Conservation (phyloP, 2,888 invertebrate species). For the Drosophila conformis region DNA sequence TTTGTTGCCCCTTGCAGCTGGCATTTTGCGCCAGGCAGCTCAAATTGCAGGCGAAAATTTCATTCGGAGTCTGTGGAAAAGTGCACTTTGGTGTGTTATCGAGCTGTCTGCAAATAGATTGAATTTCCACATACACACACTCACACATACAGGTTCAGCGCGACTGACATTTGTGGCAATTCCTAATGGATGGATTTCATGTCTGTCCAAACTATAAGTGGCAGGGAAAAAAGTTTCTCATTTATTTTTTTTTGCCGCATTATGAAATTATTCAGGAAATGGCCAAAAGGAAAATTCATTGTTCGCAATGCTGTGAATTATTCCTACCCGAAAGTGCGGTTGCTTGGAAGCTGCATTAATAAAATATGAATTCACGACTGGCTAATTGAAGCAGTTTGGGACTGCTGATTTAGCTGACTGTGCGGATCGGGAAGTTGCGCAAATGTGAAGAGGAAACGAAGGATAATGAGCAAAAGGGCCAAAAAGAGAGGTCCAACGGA, state of each 20-base stretch:
- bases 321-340: conserved; percentile 1
- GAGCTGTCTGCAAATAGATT: conserved; percentile 49
- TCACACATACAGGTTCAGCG: not conserved
- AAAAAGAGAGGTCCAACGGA: conserved; percentile 8
- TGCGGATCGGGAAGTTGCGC: conserved; percentile 21
- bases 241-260: not conserved
- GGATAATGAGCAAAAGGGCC: conserved; percentile 33
- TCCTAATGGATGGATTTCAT: not conserved
- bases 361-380: conserved; percentile 35
- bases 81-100: conserved; percentile 50
- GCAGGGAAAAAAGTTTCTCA: not conserved
- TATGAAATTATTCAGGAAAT: conserved; percentile 10
- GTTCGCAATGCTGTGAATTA: not conserved
- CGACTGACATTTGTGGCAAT: conserved; percentile 5
- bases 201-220: not conserved
- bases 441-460: conserved; percentile 61
- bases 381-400: conserved; percentile 59
- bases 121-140: conserved; percentile 35
- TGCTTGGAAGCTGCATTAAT: conserved; percentile 12
- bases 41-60: conserved; percentile 37
- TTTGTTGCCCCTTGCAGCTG: conserved; percentile 22
- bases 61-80: conserved; percentile 26
- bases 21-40: conserved; percentile 28
- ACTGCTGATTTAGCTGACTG: conserved; percentile 3
- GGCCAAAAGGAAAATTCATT: not conserved